Evolutionary conservation across 2,113 vertebrate genomes (phyloP).

Genomic region (Ahaetulla prasina): DNA sequence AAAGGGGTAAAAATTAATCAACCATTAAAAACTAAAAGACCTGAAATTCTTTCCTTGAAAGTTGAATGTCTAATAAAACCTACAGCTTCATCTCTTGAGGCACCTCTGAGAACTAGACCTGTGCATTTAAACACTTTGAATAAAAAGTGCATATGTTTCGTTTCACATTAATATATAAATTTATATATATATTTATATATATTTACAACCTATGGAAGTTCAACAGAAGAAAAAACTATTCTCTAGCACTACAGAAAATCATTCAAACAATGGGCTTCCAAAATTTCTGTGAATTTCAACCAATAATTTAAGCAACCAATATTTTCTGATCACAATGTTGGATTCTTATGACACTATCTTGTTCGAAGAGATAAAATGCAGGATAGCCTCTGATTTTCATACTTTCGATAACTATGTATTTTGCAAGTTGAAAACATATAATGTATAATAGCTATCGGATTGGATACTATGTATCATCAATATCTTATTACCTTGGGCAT

Average conservation of each 20-base stretch:
- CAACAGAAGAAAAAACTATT: rapidly evolving
- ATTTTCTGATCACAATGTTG: too few relatives aligned
- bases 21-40: slow-evolving; percentile 27
- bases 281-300: background rate
- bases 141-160: slow-evolving; percentile 61
- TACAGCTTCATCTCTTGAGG: background rate
- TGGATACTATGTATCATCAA: background rate
- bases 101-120: background rate
- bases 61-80: background rate
- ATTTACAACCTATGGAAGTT: background rate
- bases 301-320: background rate
- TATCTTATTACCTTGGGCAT: background rate
- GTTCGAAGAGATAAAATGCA: background rate
- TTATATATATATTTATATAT: background rate
- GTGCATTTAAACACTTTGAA: background rate
- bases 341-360: background rate
- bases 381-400: background rate
- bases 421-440: background rate
- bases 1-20: slow-evolving; percentile 34
- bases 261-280: background rate
- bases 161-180: slow-evolving; percentile 26
- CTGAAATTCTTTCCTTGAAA: slow-evolving; percentile 33
- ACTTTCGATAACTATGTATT: background rate
- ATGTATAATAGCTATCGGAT: background rate
- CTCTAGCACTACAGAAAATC: background rate